Conservation (phyloP, 2,113 vertebrate species). For the Phyllostomus discolor region DNA sequence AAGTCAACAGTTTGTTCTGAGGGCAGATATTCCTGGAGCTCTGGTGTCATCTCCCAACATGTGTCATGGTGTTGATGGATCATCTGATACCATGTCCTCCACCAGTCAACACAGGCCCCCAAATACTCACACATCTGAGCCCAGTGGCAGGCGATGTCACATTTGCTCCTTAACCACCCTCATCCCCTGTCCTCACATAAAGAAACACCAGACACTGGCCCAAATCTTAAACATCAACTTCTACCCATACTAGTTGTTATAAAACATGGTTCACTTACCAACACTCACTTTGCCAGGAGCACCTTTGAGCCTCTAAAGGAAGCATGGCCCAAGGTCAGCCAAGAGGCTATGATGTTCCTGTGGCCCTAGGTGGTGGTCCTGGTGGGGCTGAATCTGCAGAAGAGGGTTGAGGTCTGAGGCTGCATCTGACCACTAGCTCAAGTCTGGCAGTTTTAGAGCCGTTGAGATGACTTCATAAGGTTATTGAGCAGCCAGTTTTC, state of each 20-base stretch:
- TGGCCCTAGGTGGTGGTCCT: constrained; percentile 75
- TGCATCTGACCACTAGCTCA: background rate
- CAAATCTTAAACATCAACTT: constrained; percentile 52
- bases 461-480: background rate
- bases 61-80: constrained; percentile 22
- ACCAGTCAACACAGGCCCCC: background rate
- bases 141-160: background rate
- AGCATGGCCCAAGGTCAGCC: constrained; percentile 74
- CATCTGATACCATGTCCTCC: background rate
- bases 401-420: constrained; percentile 28
- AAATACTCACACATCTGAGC: background rate
- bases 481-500: background rate
- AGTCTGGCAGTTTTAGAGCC: constrained; percentile 36
- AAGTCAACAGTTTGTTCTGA: constrained; percentile 31
- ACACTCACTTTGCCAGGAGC: constrained; percentile 50
- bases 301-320: constrained; percentile 72
- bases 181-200: background rate
- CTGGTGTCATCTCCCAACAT: background rate
- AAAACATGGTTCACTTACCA: constrained; percentile 57
- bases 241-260: constrained; percentile 50
- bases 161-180: background rate
- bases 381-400: constrained; percentile 38
- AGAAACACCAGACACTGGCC: constrained; percentile 41
- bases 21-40: background rate
- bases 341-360: constrained; percentile 80